phyloP scores from a whole-genome alignment of 2,113 vertebrate genomes.

The Perognathus longimembris region DNA sequence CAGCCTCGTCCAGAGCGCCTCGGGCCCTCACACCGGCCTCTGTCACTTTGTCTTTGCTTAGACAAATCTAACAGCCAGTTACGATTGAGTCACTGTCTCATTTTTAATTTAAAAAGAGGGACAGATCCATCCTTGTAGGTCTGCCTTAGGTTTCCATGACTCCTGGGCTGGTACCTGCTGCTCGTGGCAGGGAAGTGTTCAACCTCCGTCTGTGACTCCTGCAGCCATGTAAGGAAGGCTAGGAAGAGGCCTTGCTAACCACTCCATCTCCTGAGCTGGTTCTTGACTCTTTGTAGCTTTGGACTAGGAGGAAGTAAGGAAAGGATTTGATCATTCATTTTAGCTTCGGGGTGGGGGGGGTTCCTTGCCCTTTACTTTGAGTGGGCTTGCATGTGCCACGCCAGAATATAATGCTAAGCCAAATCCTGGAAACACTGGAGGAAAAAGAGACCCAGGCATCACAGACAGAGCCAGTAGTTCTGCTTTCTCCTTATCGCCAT shows the following conservation, averaged over 20 bases:
- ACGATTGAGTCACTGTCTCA: too few species aligned
- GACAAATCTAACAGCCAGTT: background rate
- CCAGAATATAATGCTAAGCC: background rate
- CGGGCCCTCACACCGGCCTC: too few species aligned
- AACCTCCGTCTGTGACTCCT: too few species aligned
- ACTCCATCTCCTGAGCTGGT: background rate
- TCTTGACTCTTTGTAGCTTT: background rate
- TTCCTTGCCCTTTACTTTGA: background rate
- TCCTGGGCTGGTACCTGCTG: too few species aligned
- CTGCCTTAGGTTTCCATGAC: background rate
- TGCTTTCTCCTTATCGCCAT: too few species aligned
- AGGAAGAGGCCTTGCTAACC: background rate
- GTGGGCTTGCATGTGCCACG: background rate
- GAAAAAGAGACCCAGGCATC: background rate
- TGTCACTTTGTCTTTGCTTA: too few species aligned
- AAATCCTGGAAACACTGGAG: background rate
- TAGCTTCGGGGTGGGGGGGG: fast-evolving
- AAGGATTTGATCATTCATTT: background rate
- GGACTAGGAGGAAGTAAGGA: background rate
- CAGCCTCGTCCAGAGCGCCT: too few species aligned
- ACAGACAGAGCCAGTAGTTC: fast-evolving
- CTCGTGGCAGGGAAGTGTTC: too few species aligned
- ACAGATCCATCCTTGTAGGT: background rate
- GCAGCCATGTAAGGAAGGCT: too few species aligned
- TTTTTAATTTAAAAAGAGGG: background rate